These are phyloP conservation scores for Actinopyga echinites DNA, from an alignment of 53 echinoderm and acorn worm genomes.

Conservation along the genomic window DNA sequence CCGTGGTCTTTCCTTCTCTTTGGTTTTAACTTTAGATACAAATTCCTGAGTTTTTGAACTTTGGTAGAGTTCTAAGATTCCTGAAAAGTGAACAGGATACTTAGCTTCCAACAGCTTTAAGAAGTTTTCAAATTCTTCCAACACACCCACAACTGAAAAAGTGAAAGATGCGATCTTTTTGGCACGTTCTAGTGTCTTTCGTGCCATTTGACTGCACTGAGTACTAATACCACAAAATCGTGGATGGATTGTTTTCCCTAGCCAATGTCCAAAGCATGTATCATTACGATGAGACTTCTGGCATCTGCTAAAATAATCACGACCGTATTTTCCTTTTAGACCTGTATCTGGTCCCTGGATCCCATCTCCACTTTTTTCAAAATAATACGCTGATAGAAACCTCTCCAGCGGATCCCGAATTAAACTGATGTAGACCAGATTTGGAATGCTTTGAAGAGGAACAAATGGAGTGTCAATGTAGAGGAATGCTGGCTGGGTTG, in stretches of 20 bases:
- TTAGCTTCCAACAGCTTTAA: conserved; percentile 16
- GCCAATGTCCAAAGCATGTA: conserved; percentile 39
- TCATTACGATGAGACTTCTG: conserved; percentile 25
- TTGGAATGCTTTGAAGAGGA: background rate
- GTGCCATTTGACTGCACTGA: conserved; percentile 16
- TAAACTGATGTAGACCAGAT: conserved; percentile 26
- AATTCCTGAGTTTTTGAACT: background rate
- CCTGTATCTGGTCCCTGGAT: conserved; percentile 19
- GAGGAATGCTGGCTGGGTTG: conserved; percentile 20
- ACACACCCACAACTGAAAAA: conserved; percentile 10
- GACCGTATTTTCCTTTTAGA: conserved; percentile 2
- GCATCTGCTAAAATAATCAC: conserved; percentile 33
- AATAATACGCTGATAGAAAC: conserved; percentile 37
- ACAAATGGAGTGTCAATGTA: conserved; percentile 36
- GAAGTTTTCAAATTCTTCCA: conserved; percentile 36
- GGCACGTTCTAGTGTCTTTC: conserved; percentile 17
- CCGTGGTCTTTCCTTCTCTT: conserved; percentile 9
- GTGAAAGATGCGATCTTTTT: background rate
- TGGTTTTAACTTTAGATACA: conserved; percentile 21
- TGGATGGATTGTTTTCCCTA: conserved; percentile 34
- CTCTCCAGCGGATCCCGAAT: conserved; percentile 34
- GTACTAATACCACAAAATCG: conserved; percentile 13
- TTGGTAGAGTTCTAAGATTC: background rate
- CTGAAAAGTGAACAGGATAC: background rate
- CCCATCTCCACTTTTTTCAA: conserved; percentile 20